phyloP scores from a whole-genome alignment of 1,140 invertebrate species.

The Anthonomus grandis region DNA sequence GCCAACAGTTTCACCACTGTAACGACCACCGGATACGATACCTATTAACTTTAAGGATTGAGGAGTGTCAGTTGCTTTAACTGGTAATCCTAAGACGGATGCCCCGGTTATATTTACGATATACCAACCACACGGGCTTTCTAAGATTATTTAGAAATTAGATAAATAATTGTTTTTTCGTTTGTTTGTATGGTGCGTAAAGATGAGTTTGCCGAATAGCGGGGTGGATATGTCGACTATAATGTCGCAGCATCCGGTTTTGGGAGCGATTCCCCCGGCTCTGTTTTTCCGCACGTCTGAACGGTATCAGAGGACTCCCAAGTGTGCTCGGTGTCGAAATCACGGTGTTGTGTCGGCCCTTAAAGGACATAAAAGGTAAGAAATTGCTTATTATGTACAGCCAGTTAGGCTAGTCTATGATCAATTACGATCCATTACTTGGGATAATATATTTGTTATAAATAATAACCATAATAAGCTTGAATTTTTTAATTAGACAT shows the following conservation, averaged over 20 bases:
- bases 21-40: slow-evolving; percentile 41
- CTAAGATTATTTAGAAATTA: not conserved
- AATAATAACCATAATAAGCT: too few relatives aligned
- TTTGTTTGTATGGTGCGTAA: slow-evolving; percentile 34
- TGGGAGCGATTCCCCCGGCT: slow-evolving; percentile 72
- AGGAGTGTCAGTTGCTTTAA: slow-evolving; percentile 23
- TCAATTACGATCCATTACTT: too few relatives aligned
- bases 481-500: too few relatives aligned
- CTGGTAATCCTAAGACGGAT: slow-evolving; percentile 25
- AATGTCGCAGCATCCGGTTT: slow-evolving; percentile 79
- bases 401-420: too few relatives aligned
- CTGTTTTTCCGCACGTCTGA: slow-evolving; percentile 86
- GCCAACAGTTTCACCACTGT: slow-evolving; percentile 44
- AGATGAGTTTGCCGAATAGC: slow-evolving; percentile 73
- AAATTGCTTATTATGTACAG: too few relatives aligned
- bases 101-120: slow-evolving; percentile 1
- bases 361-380: slow-evolving; percentile 95
- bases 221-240: slow-evolving; percentile 77
- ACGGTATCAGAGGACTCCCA: slow-evolving; percentile 95
- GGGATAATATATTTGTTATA: too few relatives aligned
- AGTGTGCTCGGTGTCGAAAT: slow-evolving; percentile 96
- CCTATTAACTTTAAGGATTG: slow-evolving; percentile 27
- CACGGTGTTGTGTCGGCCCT: slow-evolving; percentile 97
- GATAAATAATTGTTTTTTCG: not conserved
- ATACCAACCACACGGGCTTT: not conserved